A percentile compares a stretch with the other conserved stretches of the same genome.
Evolutionary conservation across 2,113 vertebrate genomes (phyloP).

Genomic region (Chaetodon trifascialis): DNA sequence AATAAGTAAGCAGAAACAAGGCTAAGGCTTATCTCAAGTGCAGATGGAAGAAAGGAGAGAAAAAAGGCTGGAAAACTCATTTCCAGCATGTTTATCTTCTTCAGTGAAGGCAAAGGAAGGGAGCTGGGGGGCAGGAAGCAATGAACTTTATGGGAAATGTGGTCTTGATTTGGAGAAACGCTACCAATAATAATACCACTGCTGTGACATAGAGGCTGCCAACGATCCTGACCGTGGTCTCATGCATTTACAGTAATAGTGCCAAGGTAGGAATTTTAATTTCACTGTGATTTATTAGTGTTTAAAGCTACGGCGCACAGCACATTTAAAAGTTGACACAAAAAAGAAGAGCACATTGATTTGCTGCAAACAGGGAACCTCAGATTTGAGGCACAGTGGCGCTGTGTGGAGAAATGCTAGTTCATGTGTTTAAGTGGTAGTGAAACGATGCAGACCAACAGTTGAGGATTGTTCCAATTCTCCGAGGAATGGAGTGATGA

Average conservation of each 20-base stretch:
- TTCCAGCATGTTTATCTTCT: slow-evolving; percentile 59
- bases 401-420: slow-evolving; percentile 28
- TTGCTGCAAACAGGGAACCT: slow-evolving; percentile 22
- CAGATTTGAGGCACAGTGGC: slow-evolving; percentile 27
- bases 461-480: slow-evolving; percentile 44
- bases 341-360: slow-evolving; percentile 11
- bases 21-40: slow-evolving; percentile 12
- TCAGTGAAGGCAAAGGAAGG: slow-evolving; percentile 48
- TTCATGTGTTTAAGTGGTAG: not conserved
- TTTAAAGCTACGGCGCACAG: slow-evolving; percentile 14
- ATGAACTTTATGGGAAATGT: slow-evolving; percentile 74
- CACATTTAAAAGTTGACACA: slow-evolving; percentile 19
- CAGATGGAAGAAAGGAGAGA: slow-evolving; percentile 31
- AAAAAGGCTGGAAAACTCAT: slow-evolving; percentile 53
- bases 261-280: slow-evolving; percentile 32
- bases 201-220: slow-evolving; percentile 46
- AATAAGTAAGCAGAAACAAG: slow-evolving; percentile 12
- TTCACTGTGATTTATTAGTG: slow-evolving; percentile 16
- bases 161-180: slow-evolving; percentile 65
- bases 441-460: slow-evolving; percentile 29
- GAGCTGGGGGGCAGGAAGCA: slow-evolving; percentile 67
- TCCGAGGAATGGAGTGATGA: slow-evolving; percentile 1
- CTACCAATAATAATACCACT: slow-evolving; percentile 47
- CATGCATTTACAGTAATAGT: slow-evolving; percentile 1
- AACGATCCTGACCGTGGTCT: not conserved